A percentile compares a stretch with the other conserved stretches of the same genome.
Conservation (phyloP, 2,113 vertebrate genomes). For the Ranitomeya variabilis region DNA sequence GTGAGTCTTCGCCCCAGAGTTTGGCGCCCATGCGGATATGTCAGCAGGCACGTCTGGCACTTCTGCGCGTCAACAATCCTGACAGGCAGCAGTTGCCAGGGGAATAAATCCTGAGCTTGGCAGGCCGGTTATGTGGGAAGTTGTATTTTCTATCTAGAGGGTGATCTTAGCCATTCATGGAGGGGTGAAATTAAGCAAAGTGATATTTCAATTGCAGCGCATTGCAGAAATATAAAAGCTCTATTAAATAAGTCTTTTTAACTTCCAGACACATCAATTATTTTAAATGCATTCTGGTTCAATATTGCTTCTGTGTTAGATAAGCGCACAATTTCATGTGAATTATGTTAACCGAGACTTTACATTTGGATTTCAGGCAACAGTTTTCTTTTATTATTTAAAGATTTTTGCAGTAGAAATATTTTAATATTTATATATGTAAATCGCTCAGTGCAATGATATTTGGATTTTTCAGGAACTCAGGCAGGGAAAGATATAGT, state of each 20-base stretch:
- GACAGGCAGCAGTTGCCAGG: neutral
- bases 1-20: neutral
- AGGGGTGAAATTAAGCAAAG: slow-evolving; percentile 1
- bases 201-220: neutral
- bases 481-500: neutral
- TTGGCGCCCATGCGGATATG: neutral
- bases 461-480: neutral
- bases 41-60: neutral
- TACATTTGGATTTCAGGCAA: neutral
- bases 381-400: neutral
- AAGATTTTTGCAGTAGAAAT: neutral
- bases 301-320: neutral
- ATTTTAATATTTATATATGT: slow-evolving; percentile 8
- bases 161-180: neutral
- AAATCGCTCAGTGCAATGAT: neutral
- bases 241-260: slow-evolving; percentile 17
- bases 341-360: neutral
- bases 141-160: neutral
- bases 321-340: neutral
- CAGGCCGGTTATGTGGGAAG: neutral
- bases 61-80: neutral
- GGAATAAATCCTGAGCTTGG: neutral
- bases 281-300: slow-evolving; percentile 1
- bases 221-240: neutral
- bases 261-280: slow-evolving; percentile 9